Evolutionary conservation across 2,113 vertebrate species (phyloP).

Genomic region (Columba livia): DNA sequence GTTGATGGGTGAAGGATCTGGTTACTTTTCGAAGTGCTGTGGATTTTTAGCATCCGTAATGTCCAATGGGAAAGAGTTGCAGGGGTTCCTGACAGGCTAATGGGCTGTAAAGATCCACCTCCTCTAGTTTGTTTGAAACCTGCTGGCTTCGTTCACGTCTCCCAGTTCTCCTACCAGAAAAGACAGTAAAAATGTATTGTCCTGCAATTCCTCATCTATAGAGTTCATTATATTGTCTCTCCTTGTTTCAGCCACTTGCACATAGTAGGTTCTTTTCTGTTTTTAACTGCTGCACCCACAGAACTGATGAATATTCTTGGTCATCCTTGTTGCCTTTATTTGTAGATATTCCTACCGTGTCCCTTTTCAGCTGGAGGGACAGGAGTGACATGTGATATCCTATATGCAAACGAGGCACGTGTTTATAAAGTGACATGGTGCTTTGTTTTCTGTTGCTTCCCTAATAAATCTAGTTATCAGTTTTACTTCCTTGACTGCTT

Average conservation of each 20-base stretch:
- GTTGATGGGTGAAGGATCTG: not conserved
- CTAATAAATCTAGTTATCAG: not conserved
- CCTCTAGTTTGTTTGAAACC: not conserved
- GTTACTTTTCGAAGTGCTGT: not conserved
- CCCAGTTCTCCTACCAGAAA: not conserved
- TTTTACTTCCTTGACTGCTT: not conserved
- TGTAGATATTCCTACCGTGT: not conserved
- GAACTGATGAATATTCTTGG: not conserved
- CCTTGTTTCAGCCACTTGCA: not conserved
- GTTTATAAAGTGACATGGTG: not conserved
- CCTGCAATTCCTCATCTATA: not conserved
- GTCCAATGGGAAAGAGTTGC: not conserved
- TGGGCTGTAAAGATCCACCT: not conserved
- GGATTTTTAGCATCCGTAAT: not conserved
- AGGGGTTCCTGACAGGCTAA: not conserved
- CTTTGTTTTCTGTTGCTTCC: not conserved
- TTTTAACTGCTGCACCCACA: not conserved
- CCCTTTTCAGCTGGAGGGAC: not conserved
- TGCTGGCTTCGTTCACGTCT: not conserved
- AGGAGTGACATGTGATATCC: fast-evolving
- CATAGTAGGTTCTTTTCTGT: not conserved
- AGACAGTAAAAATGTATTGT: not conserved
- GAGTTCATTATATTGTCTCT: not conserved
- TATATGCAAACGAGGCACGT: not conserved
- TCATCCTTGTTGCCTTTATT: not conserved